A percentile compares a stretch with the other conserved stretches of the same genome.
phyloP scores from a whole-genome alignment of 2,888 invertebrate genomes.

The Tipula lateralis region DNA sequence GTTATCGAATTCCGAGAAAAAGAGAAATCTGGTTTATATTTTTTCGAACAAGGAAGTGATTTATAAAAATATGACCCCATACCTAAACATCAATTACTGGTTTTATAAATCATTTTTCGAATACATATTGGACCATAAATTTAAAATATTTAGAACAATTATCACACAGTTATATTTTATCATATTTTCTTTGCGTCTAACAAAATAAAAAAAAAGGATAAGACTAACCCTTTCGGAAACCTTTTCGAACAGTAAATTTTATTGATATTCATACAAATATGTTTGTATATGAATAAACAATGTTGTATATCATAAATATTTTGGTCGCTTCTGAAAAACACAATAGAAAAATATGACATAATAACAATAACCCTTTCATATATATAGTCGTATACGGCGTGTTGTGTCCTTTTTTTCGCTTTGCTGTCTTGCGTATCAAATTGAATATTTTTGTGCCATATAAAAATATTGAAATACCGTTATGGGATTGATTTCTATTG shows the following conservation, averaged over 20 bases:
- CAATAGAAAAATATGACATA: neutral
- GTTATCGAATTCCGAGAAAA: neutral
- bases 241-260: neutral
- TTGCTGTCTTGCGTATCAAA: neutral
- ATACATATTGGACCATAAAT: neutral
- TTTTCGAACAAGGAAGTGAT: neutral
- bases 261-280: neutral
- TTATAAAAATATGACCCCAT: neutral
- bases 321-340: neutral
- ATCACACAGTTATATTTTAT: neutral
- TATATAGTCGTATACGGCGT: neutral
- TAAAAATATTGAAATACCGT: conserved; percentile 11
- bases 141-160: neutral
- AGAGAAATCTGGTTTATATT: neutral
- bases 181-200: neutral
- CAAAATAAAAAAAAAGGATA: neutral
- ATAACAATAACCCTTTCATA: conserved; percentile 5
- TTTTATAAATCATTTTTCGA: neutral
- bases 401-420: neutral
- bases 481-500: conserved; percentile 24
- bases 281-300: neutral
- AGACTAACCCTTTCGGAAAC: neutral
- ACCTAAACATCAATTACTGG: neutral
- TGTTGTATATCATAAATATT: neutral
- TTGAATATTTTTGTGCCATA: neutral